Evolutionary conservation across 2,797 vertebrate species (phyloP), one percentile per base, ranked within the genome.

Genomic region (Glossophaga mutica): DNA sequence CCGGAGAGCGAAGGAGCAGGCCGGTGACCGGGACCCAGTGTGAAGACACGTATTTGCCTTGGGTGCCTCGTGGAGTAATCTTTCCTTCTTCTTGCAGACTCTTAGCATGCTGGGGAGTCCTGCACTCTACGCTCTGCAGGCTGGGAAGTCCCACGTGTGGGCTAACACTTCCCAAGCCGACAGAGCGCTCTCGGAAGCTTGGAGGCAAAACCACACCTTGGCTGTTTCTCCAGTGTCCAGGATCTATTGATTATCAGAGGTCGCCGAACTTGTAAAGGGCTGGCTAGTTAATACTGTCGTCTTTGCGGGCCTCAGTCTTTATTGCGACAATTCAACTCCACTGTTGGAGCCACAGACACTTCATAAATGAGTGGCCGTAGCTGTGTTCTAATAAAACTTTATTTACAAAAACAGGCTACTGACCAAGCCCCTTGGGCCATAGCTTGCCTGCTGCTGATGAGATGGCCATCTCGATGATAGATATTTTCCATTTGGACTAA

Each of bases 341-440:
- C 37, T 2, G 0, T 67, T 16, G 37, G 11, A 73, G 34, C 70
- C 32, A 42, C 1, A 57, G 39, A 26, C 26, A 29, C 21, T 2
- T 39, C 14, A 6, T 32, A 44, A 59, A 39, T 2, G 18, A 55
- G 42, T 44, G 16, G 11, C 29, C 16, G 9, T 4, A 2, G 16
- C 57, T 55, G 19, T 32, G 32, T 88, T 46, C 16, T 15, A 59
- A n/a, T 82, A 52, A 91, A 83, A 90, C 8, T 92, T 42, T 82
- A 91, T 78, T 88, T 79, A 82, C 21, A 59, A 59, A 91, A 82
- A 22, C 57, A 74, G 48, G 29, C 22, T 68, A 0, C 15, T 42
- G 42, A 44, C 46, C 59, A 34, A 3, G 34, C 29, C 12, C 29
- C 3, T 0, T 9, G 24, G 34, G 19, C 44, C 71, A 21, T 1